phyloP scores from a whole-genome alignment of 1,140 invertebrate species.

The Hyposmocoma kahamanoa region DNA sequence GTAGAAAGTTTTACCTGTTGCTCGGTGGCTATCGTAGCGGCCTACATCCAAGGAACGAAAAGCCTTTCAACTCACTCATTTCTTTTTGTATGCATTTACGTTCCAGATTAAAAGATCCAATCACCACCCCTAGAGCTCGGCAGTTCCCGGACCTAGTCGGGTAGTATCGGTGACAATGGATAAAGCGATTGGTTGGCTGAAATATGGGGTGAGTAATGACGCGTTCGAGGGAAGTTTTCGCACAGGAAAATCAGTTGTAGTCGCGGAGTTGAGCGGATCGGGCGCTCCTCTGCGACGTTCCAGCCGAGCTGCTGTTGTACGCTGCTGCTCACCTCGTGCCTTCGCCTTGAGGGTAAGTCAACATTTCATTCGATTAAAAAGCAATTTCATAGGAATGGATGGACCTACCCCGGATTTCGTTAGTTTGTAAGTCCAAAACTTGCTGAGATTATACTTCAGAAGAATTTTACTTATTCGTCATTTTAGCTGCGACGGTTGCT shows the following conservation, averaged over 20 bases:
- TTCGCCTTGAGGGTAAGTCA: conserved; percentile 62
- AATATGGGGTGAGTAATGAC: conserved; percentile 65
- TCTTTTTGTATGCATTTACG: conserved; percentile 69
- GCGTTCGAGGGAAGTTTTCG: conserved; percentile 68
- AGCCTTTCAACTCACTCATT: conserved; percentile 55
- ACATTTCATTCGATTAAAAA: conserved; percentile 68
- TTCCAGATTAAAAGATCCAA: conserved; percentile 72
- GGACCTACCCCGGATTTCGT: neutral
- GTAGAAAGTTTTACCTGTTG: conserved; percentile 60
- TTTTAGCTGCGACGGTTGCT: no score
- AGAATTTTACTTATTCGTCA: no score
- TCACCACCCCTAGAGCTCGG: conserved; percentile 56
- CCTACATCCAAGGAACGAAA: conserved; percentile 45
- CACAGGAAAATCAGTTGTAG: conserved; percentile 64
- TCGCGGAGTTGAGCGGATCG: conserved; percentile 45
- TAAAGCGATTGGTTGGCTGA: conserved; percentile 41
- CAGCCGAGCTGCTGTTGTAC: neutral
- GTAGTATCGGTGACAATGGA: conserved; percentile 29
- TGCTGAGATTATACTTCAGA: no score
- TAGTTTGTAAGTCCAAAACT: no score
- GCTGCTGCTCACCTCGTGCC: conserved; percentile 13
- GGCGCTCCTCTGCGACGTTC: conserved; percentile 21
- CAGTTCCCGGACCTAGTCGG: conserved; percentile 36
- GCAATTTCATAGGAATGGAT: conserved; percentile 50
- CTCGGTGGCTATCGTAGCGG: conserved; percentile 24